phyloP scores from a whole-genome alignment of 37 sponge, comb jelly and placozoan genomes.

The Oscarella lobularis region DNA sequence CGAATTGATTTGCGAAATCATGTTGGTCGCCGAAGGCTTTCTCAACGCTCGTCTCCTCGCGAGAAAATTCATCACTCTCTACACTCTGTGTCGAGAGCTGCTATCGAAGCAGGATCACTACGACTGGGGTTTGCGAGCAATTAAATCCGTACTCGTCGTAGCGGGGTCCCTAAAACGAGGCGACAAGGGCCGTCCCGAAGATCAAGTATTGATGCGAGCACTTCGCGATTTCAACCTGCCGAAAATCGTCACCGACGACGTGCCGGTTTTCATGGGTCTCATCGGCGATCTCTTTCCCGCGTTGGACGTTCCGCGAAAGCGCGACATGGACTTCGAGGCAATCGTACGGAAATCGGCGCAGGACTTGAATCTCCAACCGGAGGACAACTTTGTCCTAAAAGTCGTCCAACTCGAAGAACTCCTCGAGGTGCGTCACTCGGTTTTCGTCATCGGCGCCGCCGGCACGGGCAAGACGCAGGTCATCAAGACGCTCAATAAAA shows the following conservation, averaged over 20 bases:
- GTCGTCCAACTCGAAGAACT: conserved; percentile 94
- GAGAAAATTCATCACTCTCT: conserved; percentile 97
- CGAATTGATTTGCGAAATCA: conserved; percentile 97
- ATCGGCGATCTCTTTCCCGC: conserved; percentile 98
- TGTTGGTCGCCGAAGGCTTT: conserved; percentile 99
- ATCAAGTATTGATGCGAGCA: conserved; percentile 96
- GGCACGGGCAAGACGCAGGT: conserved; percentile 91
- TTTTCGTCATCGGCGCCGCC: conserved; percentile 95
- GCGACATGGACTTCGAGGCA: conserved; percentile 85
- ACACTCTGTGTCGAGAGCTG: conserved; percentile 75
- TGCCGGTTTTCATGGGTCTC: conserved; percentile 96
- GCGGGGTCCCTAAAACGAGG: conserved; percentile 94
- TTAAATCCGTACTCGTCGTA: conserved; percentile 97
- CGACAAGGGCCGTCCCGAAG: conserved; percentile 89
- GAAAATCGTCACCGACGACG: conserved; percentile 95
- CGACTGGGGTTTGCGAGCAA: conserved; percentile 99
- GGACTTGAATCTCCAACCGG: conserved; percentile 94
- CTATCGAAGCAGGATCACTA: conserved; percentile 72
- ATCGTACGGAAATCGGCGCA: conserved; percentile 71
- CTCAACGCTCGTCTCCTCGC: conserved; percentile 87
- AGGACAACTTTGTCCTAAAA: conserved; percentile 92
- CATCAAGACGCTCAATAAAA: conserved; percentile 74
- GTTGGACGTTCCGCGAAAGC: conserved; percentile 93
- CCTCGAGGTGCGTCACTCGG: conserved; percentile 87
- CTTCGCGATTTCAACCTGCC: conserved; percentile 98